Evolutionary conservation across 2,113 vertebrate genomes (phyloP).

Genomic region (Oxygymnocypris stewartii): DNA sequence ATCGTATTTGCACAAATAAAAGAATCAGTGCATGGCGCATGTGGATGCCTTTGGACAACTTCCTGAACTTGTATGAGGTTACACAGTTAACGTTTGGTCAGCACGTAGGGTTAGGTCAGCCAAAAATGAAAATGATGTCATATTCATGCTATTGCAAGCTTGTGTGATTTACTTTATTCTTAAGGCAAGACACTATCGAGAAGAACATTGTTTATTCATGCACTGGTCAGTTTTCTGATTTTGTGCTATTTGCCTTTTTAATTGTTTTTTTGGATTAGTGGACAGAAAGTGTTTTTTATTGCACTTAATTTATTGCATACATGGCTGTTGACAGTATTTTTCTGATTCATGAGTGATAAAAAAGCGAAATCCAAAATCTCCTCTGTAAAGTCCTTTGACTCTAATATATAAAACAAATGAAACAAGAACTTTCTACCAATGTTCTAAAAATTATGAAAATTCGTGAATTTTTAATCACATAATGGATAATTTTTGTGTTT

Average conservation of each 20-base stretch:
- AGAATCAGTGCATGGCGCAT: neutral
- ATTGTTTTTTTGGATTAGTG: neutral
- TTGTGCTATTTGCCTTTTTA: neutral
- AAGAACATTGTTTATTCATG: neutral
- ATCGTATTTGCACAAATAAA: neutral
- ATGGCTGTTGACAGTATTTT: too few species aligned
- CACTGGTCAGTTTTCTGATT: neutral
- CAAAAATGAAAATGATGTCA: constrained; percentile 3
- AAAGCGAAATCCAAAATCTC: too few species aligned
- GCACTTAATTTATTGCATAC: too few species aligned
- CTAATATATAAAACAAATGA: too few species aligned
- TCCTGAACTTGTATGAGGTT: constrained; percentile 31
- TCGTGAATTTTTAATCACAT: too few species aligned
- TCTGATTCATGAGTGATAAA: too few species aligned
- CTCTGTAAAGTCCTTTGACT: too few species aligned
- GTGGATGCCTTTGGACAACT: constrained; percentile 4
- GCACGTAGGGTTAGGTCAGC: neutral
- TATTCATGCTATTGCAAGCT: neutral
- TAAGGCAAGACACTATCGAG: neutral
- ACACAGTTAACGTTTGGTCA: constrained; percentile 8
- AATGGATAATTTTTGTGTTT: too few species aligned
- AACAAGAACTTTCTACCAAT: too few species aligned
- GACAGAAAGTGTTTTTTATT: too few species aligned
- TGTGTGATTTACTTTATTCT: neutral
- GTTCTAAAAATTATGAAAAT: too few species aligned